Base-by-base conservation (phyloP, 2,797 vertebrate species). In the Remorina albescens region DNA sequence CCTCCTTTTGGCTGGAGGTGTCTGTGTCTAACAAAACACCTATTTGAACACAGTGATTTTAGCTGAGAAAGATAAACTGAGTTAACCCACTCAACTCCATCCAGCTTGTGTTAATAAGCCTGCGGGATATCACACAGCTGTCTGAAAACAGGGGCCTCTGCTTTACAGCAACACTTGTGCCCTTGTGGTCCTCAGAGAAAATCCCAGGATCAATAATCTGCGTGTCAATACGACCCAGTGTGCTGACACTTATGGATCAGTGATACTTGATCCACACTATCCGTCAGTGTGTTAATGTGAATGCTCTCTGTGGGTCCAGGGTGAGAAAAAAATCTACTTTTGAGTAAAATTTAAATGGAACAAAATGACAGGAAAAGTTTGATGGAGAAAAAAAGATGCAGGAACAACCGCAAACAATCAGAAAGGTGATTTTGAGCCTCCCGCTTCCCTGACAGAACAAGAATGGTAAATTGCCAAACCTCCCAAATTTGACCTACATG, bases 141-240 rank as follows among this genome's bases (percentile, higher is more conserved):
- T 67, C 72, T 59, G 28, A 86, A 78, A 85, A 74, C 23, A 56
- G 21, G 32, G 53, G 58, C 19, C 32, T 67, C 55, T 32, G 34
- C 73, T 67, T 76, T 75, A n/a, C 41, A 68, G 68, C 19, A 13
- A 19, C 46, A 26, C 39, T 7, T 32, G 67, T 53, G 54, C 59
- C 82, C 66, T 76, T 12, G 0, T 25, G 68, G 67, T 68, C 72
- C 50, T 58, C 21, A 0, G 11, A 3, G 75, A 61, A 81, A 85
- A 93, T 86, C 81, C 82, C 15, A 5, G 28, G 67, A 87, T 91
- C 91, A 88, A 91, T 89, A 82, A 67, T 63, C 64, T 25, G 8
- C 0, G 58, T 84, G 80, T 83, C 74, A 74, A 77, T 83, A 54
- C 68, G 78, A 54, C 18, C 28, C 67, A 8, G 15, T 63, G 50